These are phyloP conservation scores for Limnodromus scolopaceus DNA, from an alignment of 2,797 vertebrate genomes.

Conservation along the genomic window DNA sequence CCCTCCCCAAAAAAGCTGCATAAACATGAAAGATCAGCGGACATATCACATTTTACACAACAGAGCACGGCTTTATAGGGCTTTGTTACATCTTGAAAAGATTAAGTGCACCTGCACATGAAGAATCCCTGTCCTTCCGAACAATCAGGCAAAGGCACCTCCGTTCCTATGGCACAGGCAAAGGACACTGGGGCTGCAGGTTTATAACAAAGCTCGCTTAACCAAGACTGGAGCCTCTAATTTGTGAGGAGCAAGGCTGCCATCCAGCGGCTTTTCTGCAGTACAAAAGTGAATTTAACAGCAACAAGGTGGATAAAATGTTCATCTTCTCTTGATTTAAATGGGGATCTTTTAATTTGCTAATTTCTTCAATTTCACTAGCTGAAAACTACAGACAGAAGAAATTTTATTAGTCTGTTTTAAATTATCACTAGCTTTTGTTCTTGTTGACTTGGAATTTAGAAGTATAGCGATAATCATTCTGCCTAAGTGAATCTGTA, in stretches of 20 bases:
- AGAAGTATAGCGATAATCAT: neutral
- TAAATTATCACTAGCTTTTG: neutral
- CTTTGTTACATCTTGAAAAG: conserved; percentile 77
- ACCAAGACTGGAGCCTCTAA: fast-evolving
- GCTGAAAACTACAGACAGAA: neutral
- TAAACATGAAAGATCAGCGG: conserved; percentile 47
- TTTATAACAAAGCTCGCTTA: neutral
- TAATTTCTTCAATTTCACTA: neutral
- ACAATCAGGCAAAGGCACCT: conserved; percentile 4
- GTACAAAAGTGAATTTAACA: neutral
- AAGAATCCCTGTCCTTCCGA: conserved; percentile 28
- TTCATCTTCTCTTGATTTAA: neutral
- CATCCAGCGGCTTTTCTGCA: conserved; percentile 68
- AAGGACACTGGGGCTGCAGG: neutral
- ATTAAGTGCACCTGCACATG: conserved; percentile 77
- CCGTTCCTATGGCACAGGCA: neutral
- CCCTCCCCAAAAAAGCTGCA: conserved; percentile 35
- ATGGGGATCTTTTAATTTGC: neutral
- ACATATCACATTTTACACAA: conserved; percentile 51
- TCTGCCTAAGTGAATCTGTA: neutral
- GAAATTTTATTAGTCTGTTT: neutral
- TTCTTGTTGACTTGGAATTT: neutral
- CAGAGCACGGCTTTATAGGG: conserved; percentile 48
- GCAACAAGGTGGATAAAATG: neutral
- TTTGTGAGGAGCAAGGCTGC: conserved; percentile 63